These are phyloP conservation scores for Eupristina koningsbergeri DNA, from an alignment of 1,140 invertebrate genomes.

Conservation along the genomic window DNA sequence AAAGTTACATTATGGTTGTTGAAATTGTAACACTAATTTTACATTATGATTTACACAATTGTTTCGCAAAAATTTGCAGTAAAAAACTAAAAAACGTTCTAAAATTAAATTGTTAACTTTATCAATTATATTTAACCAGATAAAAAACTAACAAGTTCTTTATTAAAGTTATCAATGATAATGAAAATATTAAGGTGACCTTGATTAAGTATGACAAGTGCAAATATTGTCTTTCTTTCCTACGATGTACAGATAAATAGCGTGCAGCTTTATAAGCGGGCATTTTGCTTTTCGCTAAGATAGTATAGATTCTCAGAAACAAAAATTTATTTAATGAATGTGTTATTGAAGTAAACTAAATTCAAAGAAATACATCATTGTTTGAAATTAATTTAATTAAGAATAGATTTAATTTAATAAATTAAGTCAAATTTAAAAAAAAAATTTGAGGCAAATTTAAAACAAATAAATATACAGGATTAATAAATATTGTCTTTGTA, in stretches of 20 bases:
- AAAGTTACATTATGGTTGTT: background rate
- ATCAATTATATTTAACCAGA: conserved; percentile 4
- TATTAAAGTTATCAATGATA: conserved; percentile 46
- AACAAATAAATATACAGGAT: too few relatives aligned
- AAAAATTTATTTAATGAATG: background rate
- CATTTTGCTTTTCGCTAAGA: conserved; percentile 39
- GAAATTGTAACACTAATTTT: background rate
- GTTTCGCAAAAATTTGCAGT: background rate
- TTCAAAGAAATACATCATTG: too few relatives aligned
- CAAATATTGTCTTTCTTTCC: conserved; percentile 44
- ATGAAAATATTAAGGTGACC: conserved; percentile 51
- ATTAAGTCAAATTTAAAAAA: too few relatives aligned
- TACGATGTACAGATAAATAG: conserved; percentile 40
- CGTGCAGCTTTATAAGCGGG: conserved; percentile 34
- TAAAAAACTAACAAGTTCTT: conserved; percentile 17
- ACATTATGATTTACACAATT: background rate
- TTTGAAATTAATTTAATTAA: too few relatives aligned
- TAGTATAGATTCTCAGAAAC: background rate
- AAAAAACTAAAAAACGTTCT: background rate
- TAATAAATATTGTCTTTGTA: too few relatives aligned
- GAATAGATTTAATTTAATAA: too few relatives aligned
- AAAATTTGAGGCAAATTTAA: too few relatives aligned
- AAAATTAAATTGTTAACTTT: background rate
- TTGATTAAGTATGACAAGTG: conserved; percentile 47
- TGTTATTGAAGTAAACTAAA: background rate